Conservation (phyloP, 2,113 vertebrate genomes). For the Epinephelus lanceolatus region DNA sequence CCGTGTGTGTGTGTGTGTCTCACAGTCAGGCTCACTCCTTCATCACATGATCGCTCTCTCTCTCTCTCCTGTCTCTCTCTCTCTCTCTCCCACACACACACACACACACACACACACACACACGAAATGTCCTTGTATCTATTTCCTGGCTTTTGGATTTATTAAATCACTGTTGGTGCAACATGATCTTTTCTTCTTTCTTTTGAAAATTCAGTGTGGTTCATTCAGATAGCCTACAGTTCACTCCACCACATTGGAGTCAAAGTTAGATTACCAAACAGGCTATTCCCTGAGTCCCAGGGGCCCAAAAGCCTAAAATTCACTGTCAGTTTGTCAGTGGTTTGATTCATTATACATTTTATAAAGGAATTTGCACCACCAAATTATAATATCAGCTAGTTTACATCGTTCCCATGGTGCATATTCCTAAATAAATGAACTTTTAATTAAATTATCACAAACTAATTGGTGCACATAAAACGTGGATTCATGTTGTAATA, state of each 20-base stretch:
- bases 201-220: neutral
- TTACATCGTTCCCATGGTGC: neutral
- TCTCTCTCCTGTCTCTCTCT: slow-evolving; percentile 26
- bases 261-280: neutral
- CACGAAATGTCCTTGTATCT: neutral
- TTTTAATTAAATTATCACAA: neutral
- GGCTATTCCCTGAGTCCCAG: neutral
- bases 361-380: neutral
- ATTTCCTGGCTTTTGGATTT: neutral
- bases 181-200: neutral
- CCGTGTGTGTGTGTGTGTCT: slow-evolving; percentile 32
- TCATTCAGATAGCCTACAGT: neutral
- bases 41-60: slow-evolving; percentile 68
- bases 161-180: neutral
- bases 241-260: neutral
- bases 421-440: neutral
- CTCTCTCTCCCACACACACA: slow-evolving; percentile 16
- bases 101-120: slow-evolving; percentile 8
- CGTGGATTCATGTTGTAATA: neutral
- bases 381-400: neutral
- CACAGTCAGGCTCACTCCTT: slow-evolving; percentile 36
- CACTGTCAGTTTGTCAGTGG: neutral
- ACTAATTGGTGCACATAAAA: neutral
- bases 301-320: neutral
- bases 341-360: neutral